Conservation (phyloP, 1,140 invertebrate genomes). For the Grapholita molesta region DNA sequence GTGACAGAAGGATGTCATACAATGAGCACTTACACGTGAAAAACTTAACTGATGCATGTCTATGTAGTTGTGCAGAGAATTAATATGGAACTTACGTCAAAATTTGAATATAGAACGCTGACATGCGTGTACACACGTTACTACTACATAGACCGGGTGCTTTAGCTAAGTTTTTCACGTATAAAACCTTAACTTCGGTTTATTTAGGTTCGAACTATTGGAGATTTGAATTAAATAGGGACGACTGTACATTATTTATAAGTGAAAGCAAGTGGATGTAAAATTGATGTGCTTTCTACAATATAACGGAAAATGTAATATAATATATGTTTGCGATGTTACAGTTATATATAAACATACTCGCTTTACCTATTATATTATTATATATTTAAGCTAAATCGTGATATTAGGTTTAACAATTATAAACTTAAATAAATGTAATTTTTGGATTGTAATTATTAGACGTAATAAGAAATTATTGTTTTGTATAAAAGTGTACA, state of each 20-base stretch:
- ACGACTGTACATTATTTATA: slow-evolving; percentile 24
- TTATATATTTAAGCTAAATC: slow-evolving; percentile 74
- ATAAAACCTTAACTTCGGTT: too few relatives aligned
- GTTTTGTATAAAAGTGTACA: slow-evolving; percentile 78
- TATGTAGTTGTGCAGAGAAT: too few relatives aligned
- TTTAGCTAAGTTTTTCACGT: too few relatives aligned
- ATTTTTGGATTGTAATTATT: slow-evolving; percentile 78
- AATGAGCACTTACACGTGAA: too few relatives aligned
- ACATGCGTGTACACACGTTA: too few relatives aligned
- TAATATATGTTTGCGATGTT: slow-evolving; percentile 61
- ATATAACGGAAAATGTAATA: slow-evolving; percentile 27
- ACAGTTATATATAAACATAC: slow-evolving; percentile 57
- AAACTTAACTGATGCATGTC: too few relatives aligned
- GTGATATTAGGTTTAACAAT: slow-evolving; percentile 77
- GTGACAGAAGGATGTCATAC: too few relatives aligned
- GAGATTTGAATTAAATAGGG: too few relatives aligned
- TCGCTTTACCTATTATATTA: slow-evolving; percentile 63
- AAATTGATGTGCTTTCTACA: slow-evolving; percentile 37
- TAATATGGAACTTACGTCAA: too few relatives aligned
- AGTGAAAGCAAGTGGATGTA: slow-evolving; percentile 27
- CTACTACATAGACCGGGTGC: too few relatives aligned
- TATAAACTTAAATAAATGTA: slow-evolving; percentile 76
- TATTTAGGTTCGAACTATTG: too few relatives aligned
- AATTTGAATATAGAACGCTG: too few relatives aligned
- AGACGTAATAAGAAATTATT: slow-evolving; percentile 73